Base-by-base conservation (phyloP, 2,888 invertebrate genomes). In the Chironomus tentans region DNA sequence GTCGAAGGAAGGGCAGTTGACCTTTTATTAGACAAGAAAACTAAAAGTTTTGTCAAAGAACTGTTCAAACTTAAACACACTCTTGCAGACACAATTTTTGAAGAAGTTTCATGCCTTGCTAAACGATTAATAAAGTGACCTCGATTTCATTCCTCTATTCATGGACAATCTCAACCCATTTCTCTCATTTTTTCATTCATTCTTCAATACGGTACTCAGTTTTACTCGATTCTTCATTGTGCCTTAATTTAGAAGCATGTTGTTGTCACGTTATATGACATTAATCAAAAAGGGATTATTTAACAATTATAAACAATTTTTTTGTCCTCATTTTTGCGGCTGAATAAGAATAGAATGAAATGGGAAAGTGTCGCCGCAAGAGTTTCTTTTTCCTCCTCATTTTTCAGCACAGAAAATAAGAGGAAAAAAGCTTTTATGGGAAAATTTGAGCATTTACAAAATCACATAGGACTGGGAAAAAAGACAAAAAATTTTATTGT, bases 251-350 rank as follows among this genome's bases (percentile, higher is more conserved):
- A 24, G 65, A 65, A 65, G 65, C 65, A 65, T 65, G 65, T 65
- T 65, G 65, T 65, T 65, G 74, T 74, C 74, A 74, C 74, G 74
- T 74, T 74, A 48, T 62, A 18, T 47, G 62, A 48, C 74, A 74
- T 74, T 74, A 74, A 74, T 74, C 74, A 74, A 74, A 74, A 74
- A 68, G 74, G 68, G 68, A 74, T 74, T 74, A 74, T 68, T 74
- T 68, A 74, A 74, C 74, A 74, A 74, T 74, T 74, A 65, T 65
- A 65, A 65, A 65, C 65, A 65, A 15, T 65, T 24, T 24, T n/a
- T 65, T 65, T 65, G 65, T 21, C 6, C 65, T 65, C 65, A 18
- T 65, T 22, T 65, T 65, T 24, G 65, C 12, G 56, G 56, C 7
- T 7, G 18, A 15, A 65, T 65, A 13, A 24, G 13, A 13, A 13